Conservation (phyloP, 2,797 vertebrate species). For the Cyclopterus lumpus region DNA sequence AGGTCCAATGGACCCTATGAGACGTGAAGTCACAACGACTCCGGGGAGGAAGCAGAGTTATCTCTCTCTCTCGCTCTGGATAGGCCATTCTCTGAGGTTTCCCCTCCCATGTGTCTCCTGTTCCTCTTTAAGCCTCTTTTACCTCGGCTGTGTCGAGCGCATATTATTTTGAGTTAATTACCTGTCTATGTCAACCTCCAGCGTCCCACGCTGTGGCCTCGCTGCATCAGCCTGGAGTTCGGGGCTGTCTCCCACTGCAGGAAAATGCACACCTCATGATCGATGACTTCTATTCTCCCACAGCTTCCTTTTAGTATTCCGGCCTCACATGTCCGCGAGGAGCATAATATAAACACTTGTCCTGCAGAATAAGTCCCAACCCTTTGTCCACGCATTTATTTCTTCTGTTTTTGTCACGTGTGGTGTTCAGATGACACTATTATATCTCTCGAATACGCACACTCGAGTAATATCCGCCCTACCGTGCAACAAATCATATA, state of each 20-base stretch:
- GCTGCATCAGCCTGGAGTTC: conserved; percentile 59
- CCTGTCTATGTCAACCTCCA: conserved; percentile 62
- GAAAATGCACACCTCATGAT: conserved; percentile 70
- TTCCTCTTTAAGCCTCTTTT: conserved; percentile 20
- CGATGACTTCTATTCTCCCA: conserved; percentile 75
- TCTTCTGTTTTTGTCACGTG: neutral
- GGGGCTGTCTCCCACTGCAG: conserved; percentile 67
- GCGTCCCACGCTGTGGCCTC: conserved; percentile 55
- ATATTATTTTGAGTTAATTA: conserved; percentile 78
- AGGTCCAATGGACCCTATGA: too few species aligned
- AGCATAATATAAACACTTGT: conserved; percentile 66
- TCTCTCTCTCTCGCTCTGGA: conserved; percentile 26
- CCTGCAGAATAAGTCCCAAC: conserved; percentile 35
- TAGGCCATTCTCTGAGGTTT: conserved; percentile 50
- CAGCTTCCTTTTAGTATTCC: conserved; percentile 59
- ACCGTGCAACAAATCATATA: conserved; percentile 51
- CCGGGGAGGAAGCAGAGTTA: too few species aligned
- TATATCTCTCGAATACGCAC: conserved; percentile 3
- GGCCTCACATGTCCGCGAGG: conserved; percentile 50
- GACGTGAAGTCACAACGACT: too few species aligned
- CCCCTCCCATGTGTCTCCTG: conserved; percentile 30
- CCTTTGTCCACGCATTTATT: neutral
- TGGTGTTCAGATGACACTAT: neutral
- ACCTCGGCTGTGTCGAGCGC: conserved; percentile 58
- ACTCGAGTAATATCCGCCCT: conserved; percentile 9